phyloP scores from a whole-genome alignment of 92 coral and sea anemone genomes.

The Phenganax subtilis region DNA sequence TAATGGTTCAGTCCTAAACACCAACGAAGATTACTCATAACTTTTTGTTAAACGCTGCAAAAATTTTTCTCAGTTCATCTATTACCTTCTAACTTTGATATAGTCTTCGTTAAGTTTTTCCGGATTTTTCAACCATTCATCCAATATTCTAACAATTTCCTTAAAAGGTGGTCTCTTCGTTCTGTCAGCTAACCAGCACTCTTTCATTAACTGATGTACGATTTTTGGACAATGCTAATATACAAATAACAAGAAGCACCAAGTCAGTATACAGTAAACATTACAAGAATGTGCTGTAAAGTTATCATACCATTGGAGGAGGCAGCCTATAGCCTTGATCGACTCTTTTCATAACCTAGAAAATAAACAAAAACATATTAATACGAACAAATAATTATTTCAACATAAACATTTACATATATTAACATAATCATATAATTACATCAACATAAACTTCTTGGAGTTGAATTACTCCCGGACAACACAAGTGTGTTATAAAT shows the following conservation, averaged over 20 bases:
- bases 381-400: neutral
- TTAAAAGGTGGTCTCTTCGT: slow-evolving; percentile 50
- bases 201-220: slow-evolving; percentile 64
- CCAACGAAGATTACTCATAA: neutral
- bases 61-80: neutral
- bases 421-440: no score
- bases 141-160: neutral
- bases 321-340: slow-evolving; percentile 77
- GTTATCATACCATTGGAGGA: slow-evolving; percentile 68
- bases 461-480: neutral
- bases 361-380: neutral
- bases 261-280: neutral
- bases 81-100: slow-evolving; percentile 5
- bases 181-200: slow-evolving; percentile 72
- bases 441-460: neutral
- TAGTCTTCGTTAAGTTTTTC: slow-evolving; percentile 22
- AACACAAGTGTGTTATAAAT: neutral
- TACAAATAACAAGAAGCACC: neutral
- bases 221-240: slow-evolving; percentile 59
- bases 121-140: neutral
- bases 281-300: neutral
- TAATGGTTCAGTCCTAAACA: slow-evolving; percentile 16
- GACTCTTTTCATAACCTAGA: slow-evolving; percentile 81
- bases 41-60: neutral
- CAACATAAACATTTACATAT: neutral